Percentiles rank a stretch among this genome's conserved stretches.
Evolutionary conservation across 2,797 vertebrate species (phyloP).

Genomic region (Mormyrops boulengeri): DNA sequence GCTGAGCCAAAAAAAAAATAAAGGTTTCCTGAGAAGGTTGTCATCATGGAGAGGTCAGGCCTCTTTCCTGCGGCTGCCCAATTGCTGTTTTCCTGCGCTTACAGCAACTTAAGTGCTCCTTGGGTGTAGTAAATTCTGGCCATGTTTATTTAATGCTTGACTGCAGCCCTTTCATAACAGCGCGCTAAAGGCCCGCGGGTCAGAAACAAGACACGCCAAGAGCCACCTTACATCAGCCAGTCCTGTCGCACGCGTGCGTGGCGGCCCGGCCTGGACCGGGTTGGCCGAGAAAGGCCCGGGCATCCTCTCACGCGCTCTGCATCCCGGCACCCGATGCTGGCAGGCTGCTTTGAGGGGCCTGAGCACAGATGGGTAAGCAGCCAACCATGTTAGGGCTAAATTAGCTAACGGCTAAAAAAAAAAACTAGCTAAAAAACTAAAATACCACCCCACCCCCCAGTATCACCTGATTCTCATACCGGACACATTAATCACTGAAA

Average conservation of each 20-base stretch:
- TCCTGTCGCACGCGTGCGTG: not conserved
- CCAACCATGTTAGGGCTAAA: not conserved
- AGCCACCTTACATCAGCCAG: not conserved
- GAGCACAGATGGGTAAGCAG: not conserved
- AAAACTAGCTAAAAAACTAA: not conserved
- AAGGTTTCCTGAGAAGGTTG: not conserved
- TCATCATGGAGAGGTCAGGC: not conserved
- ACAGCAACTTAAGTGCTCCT: not conserved
- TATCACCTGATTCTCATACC: not conserved
- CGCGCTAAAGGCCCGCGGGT: not conserved
- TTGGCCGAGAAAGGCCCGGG: not conserved
- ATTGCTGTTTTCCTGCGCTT: not conserved
- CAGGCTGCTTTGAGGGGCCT: not conserved
- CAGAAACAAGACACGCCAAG: not conserved
- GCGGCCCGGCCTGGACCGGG: not conserved
- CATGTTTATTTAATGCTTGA: not conserved
- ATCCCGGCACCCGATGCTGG: not conserved
- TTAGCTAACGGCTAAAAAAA: not conserved
- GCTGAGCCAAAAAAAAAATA: not conserved
- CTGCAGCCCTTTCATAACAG: not conserved
- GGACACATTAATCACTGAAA: not conserved
- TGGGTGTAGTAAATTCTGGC: not conserved
- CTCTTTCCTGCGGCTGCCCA: not conserved
- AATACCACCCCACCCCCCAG: not conserved
- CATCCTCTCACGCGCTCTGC: not conserved